Evolutionary conservation across 2,888 invertebrate genomes (phyloP).

Genomic region (Lasioglossum pauxillum): DNA sequence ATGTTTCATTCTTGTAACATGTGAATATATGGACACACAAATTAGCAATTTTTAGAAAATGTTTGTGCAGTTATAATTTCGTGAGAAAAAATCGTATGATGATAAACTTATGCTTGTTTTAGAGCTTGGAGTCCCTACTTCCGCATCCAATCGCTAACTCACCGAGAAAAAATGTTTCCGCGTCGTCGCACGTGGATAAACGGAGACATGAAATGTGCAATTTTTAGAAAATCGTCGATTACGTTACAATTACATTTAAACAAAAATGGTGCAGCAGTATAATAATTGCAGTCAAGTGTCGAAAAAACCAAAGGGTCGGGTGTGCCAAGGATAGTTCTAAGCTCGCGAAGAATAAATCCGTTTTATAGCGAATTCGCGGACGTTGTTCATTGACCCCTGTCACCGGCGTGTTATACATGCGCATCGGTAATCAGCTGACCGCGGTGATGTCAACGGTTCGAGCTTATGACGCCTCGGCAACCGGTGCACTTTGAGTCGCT

Average conservation of each 20-base stretch:
- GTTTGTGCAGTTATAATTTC: too few relatives aligned
- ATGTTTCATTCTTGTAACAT: too few relatives aligned
- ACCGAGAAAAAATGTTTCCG: too few relatives aligned
- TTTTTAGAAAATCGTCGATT: neutral
- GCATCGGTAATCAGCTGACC: constrained; percentile 40
- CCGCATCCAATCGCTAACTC: too few relatives aligned
- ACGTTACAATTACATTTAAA: neutral
- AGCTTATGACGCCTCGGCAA: neutral
- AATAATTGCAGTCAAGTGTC: too few relatives aligned
- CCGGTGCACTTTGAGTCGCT: neutral
- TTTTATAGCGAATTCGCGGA: constrained; percentile 10
- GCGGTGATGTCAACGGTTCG: neutral
- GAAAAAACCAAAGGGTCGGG: too few relatives aligned
- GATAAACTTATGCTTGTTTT: too few relatives aligned
- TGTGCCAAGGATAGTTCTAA: neutral
- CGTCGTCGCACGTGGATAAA: too few relatives aligned
- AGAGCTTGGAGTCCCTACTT: too few relatives aligned
- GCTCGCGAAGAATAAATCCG: neutral
- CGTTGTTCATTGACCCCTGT: constrained; percentile 60
- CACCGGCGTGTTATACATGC: constrained; percentile 64
- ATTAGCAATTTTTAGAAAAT: too few relatives aligned
- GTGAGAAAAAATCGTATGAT: too few relatives aligned
- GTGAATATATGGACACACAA: too few relatives aligned
- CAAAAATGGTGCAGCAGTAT: neutral
- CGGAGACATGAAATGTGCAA: neutral